Evolutionary conservation across 2,888 invertebrate genomes (phyloP), one percentile per base, ranked within the genome.

Genomic region (Steinernema scapterisci): DNA sequence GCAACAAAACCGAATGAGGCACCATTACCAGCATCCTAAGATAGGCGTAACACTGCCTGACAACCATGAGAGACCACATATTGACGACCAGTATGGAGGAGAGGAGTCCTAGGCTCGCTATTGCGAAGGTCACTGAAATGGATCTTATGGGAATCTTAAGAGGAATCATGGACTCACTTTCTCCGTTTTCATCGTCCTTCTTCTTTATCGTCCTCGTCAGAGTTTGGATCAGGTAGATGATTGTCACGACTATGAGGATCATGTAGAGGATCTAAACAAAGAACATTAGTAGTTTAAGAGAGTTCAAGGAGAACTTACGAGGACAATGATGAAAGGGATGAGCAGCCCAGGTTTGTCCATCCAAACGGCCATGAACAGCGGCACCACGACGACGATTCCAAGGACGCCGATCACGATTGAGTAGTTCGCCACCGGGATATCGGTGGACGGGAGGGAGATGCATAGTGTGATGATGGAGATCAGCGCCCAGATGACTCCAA

Each of bases 1-100:
- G 63, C 63, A 63, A 38, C 21, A 63, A 27, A 6, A 63, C 63
- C 63, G 63, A 63, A 27, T 63, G 63, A 31, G 63, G 63, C 63
- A 63, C 63, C 63, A 63, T 63, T 27, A 25, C 63, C 31, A 63
- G 27, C 63, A 63, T 9, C n/a, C 31, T 63, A 1, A 63, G 63
- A 38, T 63, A 63, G 16, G 63, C 1, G 31, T 31, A 63, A 31
- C 63, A 63, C 31, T 63, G 27, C 63, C 27, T 63, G 25, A 63
- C 25, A 7, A 63, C 63, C 16, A 25, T 5, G 13, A 63, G 63
- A 63, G 27, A 27, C 63, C 63, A 63, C 27, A 31, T 27, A 31
- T 63, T 27, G 11, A 63, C 2, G 13, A 38, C 2, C 16, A 63
- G 16, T 16, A 63, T 25, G 16, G 63, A 25, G 2, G 38, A 25